Evolutionary conservation across 2,888 invertebrate genomes (phyloP), one percentile per base, ranked within the genome.

Genomic region (Hedychridium roseum): DNA sequence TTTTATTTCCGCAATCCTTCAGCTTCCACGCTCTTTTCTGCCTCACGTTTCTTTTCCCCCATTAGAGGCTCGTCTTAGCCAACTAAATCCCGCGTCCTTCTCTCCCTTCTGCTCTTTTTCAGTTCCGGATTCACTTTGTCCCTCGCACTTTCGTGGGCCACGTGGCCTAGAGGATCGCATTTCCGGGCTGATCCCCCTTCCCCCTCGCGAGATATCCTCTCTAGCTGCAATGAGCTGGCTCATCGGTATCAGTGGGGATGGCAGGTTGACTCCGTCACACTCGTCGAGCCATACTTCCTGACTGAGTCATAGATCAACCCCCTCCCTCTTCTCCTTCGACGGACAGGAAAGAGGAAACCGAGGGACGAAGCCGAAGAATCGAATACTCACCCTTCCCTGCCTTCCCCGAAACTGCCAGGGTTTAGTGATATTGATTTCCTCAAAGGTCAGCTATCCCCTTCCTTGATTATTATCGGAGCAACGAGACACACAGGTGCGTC

Each of bases 251-350:
- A n/a, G 56, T 45, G 46, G 34, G 43, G 50, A 34, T 40, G 54
- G 56, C 65, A 61, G 62, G 64, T 64, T 61, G 59, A 57, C 65
- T 64, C 44, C 38, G 32, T 50, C 54, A 43, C 54, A 65, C 64
- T 45, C 57, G 57, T 40, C 56, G 64, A 66, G 41, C 54, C 66
- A 67, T 50, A 67, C 68, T 70, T 73, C 70, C 65, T 62, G 62
- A 58, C 63, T 71, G 72, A 72, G 60, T 73, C 72, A 73, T 73
- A 65, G 71, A 73, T 73, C 72, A 66, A 57, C 60, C 61, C 59
- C 55, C 54, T 41, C 34, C 31, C 6, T 37, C 38, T 32, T 39
- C 41, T 12, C 35, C 37, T 32, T 37, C 37, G 30, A 39, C 9
- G 21, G 15, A 47, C 21, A 51, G 55, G 60, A 58, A 14, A 14